phyloP scores from a whole-genome alignment of 2,797 vertebrate species.

The Intellagama lesueurii region DNA sequence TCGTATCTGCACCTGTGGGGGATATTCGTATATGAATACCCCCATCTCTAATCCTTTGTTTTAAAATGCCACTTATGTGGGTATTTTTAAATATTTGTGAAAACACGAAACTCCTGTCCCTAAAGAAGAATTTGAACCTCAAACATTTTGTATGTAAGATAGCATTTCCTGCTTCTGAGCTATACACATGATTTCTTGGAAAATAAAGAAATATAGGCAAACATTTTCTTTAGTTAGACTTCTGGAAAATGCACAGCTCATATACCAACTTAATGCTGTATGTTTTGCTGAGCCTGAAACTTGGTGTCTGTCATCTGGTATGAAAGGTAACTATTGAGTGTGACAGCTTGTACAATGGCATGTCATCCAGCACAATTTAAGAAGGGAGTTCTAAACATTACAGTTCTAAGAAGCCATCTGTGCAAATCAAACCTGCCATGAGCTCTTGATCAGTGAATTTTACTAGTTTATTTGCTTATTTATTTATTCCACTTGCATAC shows the following conservation, averaged over 20 bases:
- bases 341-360: conserved; percentile 19
- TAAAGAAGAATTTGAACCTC: no score
- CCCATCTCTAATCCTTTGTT: no score
- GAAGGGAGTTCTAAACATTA: conserved; percentile 19
- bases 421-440: conserved; percentile 34
- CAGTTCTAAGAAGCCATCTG: background rate
- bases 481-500: no score
- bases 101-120: no score
- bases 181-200: background rate
- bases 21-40: no score
- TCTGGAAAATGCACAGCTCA: background rate
- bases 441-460: conserved; percentile 15
- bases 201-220: background rate
- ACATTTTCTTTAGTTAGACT: background rate
- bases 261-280: background rate
- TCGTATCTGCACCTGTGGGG: no score
- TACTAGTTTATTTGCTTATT: background rate
- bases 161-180: no score
- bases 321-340: conserved; percentile 40
- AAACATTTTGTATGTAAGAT: background rate
- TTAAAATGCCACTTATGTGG: no score
- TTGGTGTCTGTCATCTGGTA: background rate
- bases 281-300: conserved; percentile 35
- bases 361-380: conserved; percentile 7
- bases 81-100: no score